Percentiles rank a stretch among this genome's conserved stretches.
These are phyloP conservation scores for Brachionus paranguensis DNA, from an alignment of 1,140 invertebrate genomes.

Conservation along the genomic window DNA sequence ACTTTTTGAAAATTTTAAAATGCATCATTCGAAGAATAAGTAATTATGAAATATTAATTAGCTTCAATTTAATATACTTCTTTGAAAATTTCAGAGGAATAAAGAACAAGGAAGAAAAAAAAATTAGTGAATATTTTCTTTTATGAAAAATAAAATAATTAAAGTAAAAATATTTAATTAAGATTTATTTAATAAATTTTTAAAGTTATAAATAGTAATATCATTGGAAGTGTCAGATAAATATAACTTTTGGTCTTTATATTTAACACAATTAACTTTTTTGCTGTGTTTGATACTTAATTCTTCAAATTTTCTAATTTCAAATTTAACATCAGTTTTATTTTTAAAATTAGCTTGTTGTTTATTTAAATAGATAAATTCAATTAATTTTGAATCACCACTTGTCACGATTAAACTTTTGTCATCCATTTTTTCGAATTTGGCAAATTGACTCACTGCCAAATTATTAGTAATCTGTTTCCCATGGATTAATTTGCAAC, in stretches of 20 bases:
- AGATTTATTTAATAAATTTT: not conserved
- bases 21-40: no score
- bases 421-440: not conserved
- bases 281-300: not conserved
- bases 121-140: not conserved
- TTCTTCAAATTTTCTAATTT: not conserved
- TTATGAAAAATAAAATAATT: not conserved
- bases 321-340: not conserved
- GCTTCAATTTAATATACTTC: no score
- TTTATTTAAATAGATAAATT: not conserved
- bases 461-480: slow-evolving; percentile 3
- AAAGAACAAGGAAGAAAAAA: no score
- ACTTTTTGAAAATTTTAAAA: no score
- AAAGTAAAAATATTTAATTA: not conserved
- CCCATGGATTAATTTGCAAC: not conserved
- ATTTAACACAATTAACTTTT: slow-evolving; percentile 9
- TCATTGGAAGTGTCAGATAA: not conserved
- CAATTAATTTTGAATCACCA: slow-evolving; percentile 11
- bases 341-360: not conserved
- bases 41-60: no score
- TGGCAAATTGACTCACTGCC: not conserved
- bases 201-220: not conserved
- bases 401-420: not conserved
- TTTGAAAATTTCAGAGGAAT: no score
- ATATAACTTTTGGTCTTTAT: not conserved